phyloP scores from a whole-genome alignment of 2,113 vertebrate species.

The Heterochromis multidens region DNA sequence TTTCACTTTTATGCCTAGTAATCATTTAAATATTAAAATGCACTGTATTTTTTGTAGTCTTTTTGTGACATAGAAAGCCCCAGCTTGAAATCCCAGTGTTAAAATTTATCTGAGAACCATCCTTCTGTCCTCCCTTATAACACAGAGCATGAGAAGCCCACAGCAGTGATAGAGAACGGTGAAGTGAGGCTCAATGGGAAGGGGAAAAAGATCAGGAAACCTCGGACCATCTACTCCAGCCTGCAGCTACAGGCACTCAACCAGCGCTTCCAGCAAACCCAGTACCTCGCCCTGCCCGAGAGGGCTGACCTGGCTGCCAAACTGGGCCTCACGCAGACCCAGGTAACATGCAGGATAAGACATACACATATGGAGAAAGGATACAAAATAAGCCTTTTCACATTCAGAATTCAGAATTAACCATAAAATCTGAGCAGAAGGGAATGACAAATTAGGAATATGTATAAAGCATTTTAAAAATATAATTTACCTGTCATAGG shows the following conservation, averaged over 20 bases:
- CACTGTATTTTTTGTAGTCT: neutral
- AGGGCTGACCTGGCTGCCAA: constrained; percentile 87
- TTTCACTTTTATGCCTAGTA: neutral
- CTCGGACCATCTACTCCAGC: constrained; percentile 91
- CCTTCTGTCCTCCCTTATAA: neutral
- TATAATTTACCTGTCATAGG: neutral
- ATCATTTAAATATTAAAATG: neutral
- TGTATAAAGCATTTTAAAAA: neutral
- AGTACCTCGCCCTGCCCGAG: constrained; percentile 90
- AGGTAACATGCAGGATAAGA: constrained; percentile 70
- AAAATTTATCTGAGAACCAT: neutral
- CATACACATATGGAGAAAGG: neutral
- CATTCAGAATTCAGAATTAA: no score
- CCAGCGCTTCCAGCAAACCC: constrained; percentile 91
- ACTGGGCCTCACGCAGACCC: constrained; percentile 91
- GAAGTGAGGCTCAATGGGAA: constrained; percentile 79
- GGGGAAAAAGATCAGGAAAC: constrained; percentile 87
- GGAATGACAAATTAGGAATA: neutral
- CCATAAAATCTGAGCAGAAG: neutral
- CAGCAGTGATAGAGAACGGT: constrained; percentile 70
- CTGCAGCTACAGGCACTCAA: constrained; percentile 89
- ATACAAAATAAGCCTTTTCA: no score
- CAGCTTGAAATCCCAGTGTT: neutral
- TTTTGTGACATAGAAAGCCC: neutral
- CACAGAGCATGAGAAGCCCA: constrained; percentile 79